Base-by-base conservation (phyloP, 2,888 invertebrate species). In the Spodoptera littoralis region DNA sequence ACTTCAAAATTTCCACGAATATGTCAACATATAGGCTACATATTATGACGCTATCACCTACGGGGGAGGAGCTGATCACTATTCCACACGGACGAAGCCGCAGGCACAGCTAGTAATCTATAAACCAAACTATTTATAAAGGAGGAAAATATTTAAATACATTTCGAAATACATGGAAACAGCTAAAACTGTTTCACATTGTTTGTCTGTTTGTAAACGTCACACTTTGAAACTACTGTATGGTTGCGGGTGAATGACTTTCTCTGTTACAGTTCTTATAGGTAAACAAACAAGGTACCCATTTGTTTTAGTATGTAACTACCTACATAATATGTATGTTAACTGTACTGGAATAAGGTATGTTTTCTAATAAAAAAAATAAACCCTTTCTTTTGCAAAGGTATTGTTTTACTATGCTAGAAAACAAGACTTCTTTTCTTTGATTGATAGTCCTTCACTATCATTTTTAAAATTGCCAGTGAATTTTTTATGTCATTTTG, bases 211-310 rank as follows among this genome's bases (percentile, higher is more conserved):
- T 70, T 63, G 46, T 41, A 58, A 58, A 36, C 70, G 57, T 60
- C 69, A 46, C 44, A 36, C 53, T 57, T 48, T 30, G 30, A 43
- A 54, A 48, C 45, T 74, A 61, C 45, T 48, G 36, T 24, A 52
- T 70, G 48, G 71, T 58, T 70, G 58, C 70, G 48, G 71, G 63
- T 70, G 58, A 71, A 71, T 70, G 76, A 71, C 76, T 71, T 71
- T 70, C 73, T 52, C 65, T 59, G 55, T 65, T 52, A 55, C 71
- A 54, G 45, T 62, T 60, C 62, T 61, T 63, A 48, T 13, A 60
- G 9, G 62, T 75, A 75, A 70, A 75, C 63, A 70, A 69, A 67
- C 44, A 73, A 54, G 24, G 13, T 50, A 18, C 30, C 11, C 4
- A 22, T 22, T 13, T n/a, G 6, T 4, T 30, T 8, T 27, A 41